Base-by-base conservation (phyloP, 2,113 vertebrate species). In the Psittacara wagleri region DNA sequence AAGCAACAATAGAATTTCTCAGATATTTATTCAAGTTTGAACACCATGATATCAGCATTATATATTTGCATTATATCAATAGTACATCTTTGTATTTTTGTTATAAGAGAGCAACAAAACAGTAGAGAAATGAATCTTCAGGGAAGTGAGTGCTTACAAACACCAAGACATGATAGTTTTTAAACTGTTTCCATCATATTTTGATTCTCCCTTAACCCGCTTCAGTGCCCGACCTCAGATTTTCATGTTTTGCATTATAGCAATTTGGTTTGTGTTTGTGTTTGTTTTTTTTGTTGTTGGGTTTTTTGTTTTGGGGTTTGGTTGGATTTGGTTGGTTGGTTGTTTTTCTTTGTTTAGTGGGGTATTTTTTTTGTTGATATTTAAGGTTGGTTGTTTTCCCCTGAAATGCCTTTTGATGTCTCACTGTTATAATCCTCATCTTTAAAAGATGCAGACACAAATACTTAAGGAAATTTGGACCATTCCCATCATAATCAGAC, bases 161-260 rank as follows among this genome's bases (percentile, higher is more conserved):
- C 17, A n/a, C 19, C n/a, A 66, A 74, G 28, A 35, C 0, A 2
- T 13, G 3, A 46, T 3, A 2, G 2, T 9, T 57, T 61, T 77
- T 33, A 39, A 79, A 55, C 7, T 16, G 1, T 27, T 64, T 48
- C 12, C 24, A 46, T 48, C 6, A 25, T 85, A 82, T 91, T 85
- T 84, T 90, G 44, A 66, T 91, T 64, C 51, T 82, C 46, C 16
- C 17, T 18, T 76, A 18, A 3, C 6, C 12, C 29, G 14, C 18
- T 90, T 91, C 39, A 75, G 16, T 14, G 17, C 8, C 18, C 33
- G 59, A 33, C 33, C 83, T 78, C 51, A 76, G 17, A 82, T 76
- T 77, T 69, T 80, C 9, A 54, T 39, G 9, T 83, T 91, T 54
- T 88, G 24, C 44, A 72, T 39, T 33, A 9, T 43, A 84, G 4